phyloP scores from a whole-genome alignment of 2,113 vertebrate genomes.

The Daboia siamensis region DNA sequence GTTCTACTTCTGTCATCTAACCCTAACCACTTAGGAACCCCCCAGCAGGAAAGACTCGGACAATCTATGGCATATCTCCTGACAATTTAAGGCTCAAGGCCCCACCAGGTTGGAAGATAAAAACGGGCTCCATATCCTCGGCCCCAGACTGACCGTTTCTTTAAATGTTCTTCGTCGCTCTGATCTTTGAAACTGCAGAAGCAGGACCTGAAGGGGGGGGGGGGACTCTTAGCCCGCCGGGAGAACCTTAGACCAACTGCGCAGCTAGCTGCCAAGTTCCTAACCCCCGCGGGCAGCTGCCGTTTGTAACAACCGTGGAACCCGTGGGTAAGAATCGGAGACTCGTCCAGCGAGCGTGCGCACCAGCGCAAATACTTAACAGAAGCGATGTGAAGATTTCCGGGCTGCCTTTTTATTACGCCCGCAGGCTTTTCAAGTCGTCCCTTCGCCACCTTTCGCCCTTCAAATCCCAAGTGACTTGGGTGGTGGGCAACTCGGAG shows the following conservation, averaged over 20 bases:
- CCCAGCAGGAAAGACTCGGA: neutral
- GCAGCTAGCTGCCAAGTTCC: neutral
- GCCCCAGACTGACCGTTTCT: neutral
- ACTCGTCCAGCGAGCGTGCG: fast-evolving
- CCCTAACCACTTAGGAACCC: too few species aligned
- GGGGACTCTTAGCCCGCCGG: neutral
- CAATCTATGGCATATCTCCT: neutral
- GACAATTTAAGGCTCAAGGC: neutral
- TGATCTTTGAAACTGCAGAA: neutral
- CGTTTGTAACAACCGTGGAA: neutral
- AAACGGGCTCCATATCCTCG: neutral
- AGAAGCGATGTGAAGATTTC: neutral
- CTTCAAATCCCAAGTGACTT: neutral
- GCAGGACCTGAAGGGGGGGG: neutral
- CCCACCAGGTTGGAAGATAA: neutral
- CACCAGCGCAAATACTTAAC: neutral
- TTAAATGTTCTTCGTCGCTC: neutral
- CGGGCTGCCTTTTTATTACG: too few species aligned
- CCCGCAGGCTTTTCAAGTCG: neutral
- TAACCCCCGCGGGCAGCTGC: neutral
- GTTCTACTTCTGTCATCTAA: neutral
- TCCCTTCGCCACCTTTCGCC: neutral
- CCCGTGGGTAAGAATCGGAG: neutral
- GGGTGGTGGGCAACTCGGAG: fast-evolving
- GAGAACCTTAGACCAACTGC: neutral